phyloP scores from a whole-genome alignment of 1,140 invertebrate species.

The Eumeta japonica region DNA sequence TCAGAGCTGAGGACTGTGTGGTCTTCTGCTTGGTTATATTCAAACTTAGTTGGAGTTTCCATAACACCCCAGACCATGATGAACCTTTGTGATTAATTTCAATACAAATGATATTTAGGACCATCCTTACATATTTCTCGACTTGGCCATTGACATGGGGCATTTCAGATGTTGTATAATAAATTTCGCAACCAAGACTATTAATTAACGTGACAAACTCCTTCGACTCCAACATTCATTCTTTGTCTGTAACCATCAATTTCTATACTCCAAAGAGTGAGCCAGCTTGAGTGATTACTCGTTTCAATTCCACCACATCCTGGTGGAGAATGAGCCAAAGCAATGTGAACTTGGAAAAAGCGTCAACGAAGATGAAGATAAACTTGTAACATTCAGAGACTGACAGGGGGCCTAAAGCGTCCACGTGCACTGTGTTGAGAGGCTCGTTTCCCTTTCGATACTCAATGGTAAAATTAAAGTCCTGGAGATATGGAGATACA shows the following conservation, averaged over 20 bases:
- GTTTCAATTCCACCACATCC: conserved; percentile 1
- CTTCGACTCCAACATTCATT: conserved; percentile 11
- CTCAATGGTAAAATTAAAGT: conserved; percentile 23
- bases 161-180: conserved; percentile 15
- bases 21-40: conserved; percentile 9
- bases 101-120: conserved; percentile 15
- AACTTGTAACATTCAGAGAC: conserved; percentile 3
- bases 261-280: conserved; percentile 11
- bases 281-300: conserved; percentile 3
- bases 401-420: conserved; percentile 12
- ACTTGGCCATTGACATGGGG: conserved; percentile 19
- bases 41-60: conserved; percentile 7
- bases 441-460: conserved; percentile 22
- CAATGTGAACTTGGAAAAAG: conserved; percentile 6
- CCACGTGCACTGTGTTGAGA: conserved; percentile 14
- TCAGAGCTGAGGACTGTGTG: conserved; percentile 1
- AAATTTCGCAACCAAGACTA: conserved; percentile 7
- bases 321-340: not conserved
- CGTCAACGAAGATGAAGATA: conserved; percentile 9
- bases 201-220: conserved; percentile 9
- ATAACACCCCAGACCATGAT: conserved; percentile 7
- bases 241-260: conserved; percentile 11
- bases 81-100: conserved; percentile 6
- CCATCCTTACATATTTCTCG: conserved; percentile 19
- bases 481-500: too few relatives aligned